Conservation (phyloP, 2,888 invertebrate species). For the Physocephala rufipes region DNA sequence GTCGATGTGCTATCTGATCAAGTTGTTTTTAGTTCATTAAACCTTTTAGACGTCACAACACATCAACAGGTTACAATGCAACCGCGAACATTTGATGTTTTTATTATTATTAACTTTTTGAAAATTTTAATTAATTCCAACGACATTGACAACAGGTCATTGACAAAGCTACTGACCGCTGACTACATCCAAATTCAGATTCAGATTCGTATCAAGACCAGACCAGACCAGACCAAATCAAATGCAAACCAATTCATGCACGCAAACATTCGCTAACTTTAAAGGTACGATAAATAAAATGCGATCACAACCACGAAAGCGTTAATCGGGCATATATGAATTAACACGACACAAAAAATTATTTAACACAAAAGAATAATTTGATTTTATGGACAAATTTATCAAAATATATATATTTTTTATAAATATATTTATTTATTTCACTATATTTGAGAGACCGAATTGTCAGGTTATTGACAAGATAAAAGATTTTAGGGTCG, state of each 20-base stretch:
- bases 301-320: neutral
- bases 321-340: neutral
- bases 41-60: neutral
- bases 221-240: neutral
- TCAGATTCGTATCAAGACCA: neutral
- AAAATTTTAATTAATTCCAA: constrained; percentile 21
- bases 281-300: neutral
- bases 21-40: neutral
- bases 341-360: too few species aligned
- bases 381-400: too few species aligned
- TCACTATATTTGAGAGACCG: too few species aligned
- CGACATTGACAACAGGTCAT: constrained; percentile 23
- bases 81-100: neutral
- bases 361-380: too few species aligned
- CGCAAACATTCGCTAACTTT: neutral
- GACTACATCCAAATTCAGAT: neutral
- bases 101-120: too few species aligned
- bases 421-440: too few species aligned
- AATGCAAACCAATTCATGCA: neutral
- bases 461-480: too few species aligned
- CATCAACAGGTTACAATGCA: neutral
- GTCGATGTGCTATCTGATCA: neutral
- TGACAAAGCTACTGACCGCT: neutral
- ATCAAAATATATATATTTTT: too few species aligned
- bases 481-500: too few species aligned